These are phyloP conservation scores for Ecliptopera silaceata DNA, from an alignment of 2,888 invertebrate species.

Conservation along the genomic window DNA sequence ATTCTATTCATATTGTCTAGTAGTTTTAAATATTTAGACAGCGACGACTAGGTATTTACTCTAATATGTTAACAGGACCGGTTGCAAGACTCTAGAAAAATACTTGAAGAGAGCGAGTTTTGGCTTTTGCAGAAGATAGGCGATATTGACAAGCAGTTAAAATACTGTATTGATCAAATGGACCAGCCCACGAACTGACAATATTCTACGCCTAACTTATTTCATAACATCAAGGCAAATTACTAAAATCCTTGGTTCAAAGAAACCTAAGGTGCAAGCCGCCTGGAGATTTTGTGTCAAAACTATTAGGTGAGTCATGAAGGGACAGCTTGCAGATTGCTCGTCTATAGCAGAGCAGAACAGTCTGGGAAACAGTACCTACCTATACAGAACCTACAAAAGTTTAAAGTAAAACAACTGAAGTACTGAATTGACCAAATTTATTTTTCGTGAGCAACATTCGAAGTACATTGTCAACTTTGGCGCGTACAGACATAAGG, in stretches of 20 bases:
- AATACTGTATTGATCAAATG: constrained; percentile 69
- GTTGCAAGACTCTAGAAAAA: constrained; percentile 45
- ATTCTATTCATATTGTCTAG: no score
- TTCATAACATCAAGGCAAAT: no score
- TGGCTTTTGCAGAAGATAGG: constrained; percentile 63
- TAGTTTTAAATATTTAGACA: not conserved
- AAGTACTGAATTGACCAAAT: constrained; percentile 14
- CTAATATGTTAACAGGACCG: constrained; percentile 46
- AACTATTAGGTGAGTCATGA: no score
- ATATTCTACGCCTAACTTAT: not conserved
- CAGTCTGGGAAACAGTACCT: no score
- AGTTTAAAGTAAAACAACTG: constrained; percentile 1
- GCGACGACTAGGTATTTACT: no score
- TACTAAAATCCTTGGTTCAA: no score
- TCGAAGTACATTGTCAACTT: constrained; percentile 27
- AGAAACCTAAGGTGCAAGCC: no score
- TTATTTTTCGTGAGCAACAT: constrained; percentile 42
- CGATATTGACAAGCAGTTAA: constrained; percentile 62
- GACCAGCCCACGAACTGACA: not conserved
- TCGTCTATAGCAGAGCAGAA: no score
- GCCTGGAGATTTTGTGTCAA: no score
- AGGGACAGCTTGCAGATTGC: no score
- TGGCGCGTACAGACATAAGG: constrained; percentile 12
- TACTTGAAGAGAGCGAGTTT: constrained; percentile 61
- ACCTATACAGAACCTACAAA: no score